phyloP scores from a whole-genome alignment of 2,113 vertebrate genomes.

The Paracanthobrama guichenoti region DNA sequence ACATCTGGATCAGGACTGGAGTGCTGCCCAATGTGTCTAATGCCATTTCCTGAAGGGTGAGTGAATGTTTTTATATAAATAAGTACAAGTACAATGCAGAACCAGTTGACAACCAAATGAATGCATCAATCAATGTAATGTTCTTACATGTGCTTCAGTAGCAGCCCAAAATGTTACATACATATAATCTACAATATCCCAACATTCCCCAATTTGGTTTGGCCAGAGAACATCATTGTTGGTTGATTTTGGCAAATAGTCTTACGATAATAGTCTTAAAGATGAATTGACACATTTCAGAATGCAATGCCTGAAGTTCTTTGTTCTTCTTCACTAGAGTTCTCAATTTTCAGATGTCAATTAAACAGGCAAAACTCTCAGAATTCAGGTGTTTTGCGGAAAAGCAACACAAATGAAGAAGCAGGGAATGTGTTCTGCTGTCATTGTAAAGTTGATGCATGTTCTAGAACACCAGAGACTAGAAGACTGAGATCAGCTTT shows the following conservation, averaged over 20 bases:
- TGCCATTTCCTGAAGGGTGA: conserved; percentile 77
- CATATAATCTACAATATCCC: not conserved
- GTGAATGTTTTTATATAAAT: conserved; percentile 36
- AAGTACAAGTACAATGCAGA: not conserved
- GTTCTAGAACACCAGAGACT: not conserved
- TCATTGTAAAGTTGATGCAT: not conserved
- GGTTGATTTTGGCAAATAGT: not conserved
- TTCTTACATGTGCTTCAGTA: not conserved
- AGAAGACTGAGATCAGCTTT: conserved; percentile 37
- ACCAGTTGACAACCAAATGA: not conserved
- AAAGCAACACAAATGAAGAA: not conserved
- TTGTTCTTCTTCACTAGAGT: not conserved
- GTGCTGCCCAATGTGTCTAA: conserved; percentile 85
- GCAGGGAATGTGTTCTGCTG: not conserved
- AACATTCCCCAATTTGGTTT: not conserved
- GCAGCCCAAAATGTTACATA: not conserved
- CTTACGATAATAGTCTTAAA: no score
- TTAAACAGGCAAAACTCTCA: not conserved
- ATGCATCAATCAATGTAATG: not conserved
- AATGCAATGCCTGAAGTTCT: not conserved
- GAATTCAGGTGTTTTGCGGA: not conserved
- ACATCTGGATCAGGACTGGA: conserved; percentile 58
- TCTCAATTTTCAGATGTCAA: not conserved
- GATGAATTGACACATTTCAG: not conserved
- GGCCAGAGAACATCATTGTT: not conserved